Evolutionary conservation across 2,113 vertebrate species (phyloP), one percentile per base, ranked within the genome.

Genomic region (Alligator sinensis): DNA sequence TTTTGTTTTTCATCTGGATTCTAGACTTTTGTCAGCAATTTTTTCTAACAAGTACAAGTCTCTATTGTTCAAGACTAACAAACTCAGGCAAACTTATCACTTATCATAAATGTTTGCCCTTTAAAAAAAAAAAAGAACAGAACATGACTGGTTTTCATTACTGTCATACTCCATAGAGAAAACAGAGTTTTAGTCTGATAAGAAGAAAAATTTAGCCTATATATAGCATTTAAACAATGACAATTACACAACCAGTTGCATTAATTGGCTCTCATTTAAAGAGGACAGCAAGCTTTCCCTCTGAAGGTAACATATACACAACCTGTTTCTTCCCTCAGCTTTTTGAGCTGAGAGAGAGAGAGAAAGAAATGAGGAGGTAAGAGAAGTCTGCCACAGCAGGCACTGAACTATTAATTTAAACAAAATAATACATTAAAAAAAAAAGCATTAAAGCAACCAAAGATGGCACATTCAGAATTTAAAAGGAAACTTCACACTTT

Each of bases 121-220:
- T 98, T 93, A 80, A 94, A 96, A 94, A 83, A 96, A 94, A 83
- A 91, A 55, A 22, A 94, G 89, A 96, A 95, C 18, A 75, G 95
- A 97, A 97, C 97, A 97, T 54, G 96, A 96, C 95, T 97, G 83
- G 55, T 92, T 96, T 97, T 97, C 95, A 97, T 97, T 98, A 97
- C 97, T 98, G 97, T 98, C 98, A 98, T 66, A 95, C 88, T 91
- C 84, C 80, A 80, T 83, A 90, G 95, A 96, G 93, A 96, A 97
- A 97, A 96, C 66, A 83, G 80, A 98, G 94, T 93, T 97, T 47
- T 97, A 95, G 34, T 85, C 93, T 93, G n/a, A 95, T 93, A 94
- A 94, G 57, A 34, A 77, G 95, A 95, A 97, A 96, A 93, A 88
- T 75, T 84, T 5, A 93, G 82, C 68, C 91, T 96, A 85, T 68